Conservation (phyloP, 35 echinoderm and acorn worm genomes). For the Apostichopus californicus region DNA sequence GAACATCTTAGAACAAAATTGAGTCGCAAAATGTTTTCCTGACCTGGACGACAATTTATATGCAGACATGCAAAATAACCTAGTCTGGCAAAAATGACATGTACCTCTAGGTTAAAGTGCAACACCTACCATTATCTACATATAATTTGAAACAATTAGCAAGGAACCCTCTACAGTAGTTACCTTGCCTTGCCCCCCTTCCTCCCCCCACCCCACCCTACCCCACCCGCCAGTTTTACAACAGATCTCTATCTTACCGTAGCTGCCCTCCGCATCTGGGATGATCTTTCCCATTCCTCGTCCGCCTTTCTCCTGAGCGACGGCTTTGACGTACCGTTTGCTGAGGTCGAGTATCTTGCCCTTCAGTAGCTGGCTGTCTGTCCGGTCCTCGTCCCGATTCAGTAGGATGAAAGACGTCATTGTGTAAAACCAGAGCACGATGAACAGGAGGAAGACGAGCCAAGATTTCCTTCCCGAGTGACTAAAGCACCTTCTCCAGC, state of each 20-base stretch:
- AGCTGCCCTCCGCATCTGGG: conserved; percentile 1
- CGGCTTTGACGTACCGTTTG: conserved; percentile 26
- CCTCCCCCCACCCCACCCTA: no score
- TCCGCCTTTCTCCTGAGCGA: background rate
- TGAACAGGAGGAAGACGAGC: background rate
- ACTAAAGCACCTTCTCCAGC: background rate
- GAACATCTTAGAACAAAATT: no score
- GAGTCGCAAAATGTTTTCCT: no score
- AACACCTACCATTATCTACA: no score
- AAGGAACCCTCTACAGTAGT: no score
- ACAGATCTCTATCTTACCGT: background rate
- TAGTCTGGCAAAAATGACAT: no score
- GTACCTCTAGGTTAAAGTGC: no score
- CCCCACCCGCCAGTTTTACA: background rate
- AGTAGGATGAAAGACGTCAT: conserved; percentile 25
- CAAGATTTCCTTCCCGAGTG: conserved; percentile 1
- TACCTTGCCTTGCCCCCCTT: no score
- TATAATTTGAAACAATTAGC: no score
- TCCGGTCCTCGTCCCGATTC: background rate
- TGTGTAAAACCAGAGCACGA: conserved; percentile 20
- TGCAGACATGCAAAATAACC: no score
- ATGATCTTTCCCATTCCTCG: background rate
- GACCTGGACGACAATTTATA: no score
- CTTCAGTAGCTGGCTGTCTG: background rate
- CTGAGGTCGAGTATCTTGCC: conserved; percentile 23